Evolutionary conservation across 2,113 vertebrate genomes (phyloP), one percentile per base, ranked within the genome.

Genomic region (Chaetodon trifascialis): DNA sequence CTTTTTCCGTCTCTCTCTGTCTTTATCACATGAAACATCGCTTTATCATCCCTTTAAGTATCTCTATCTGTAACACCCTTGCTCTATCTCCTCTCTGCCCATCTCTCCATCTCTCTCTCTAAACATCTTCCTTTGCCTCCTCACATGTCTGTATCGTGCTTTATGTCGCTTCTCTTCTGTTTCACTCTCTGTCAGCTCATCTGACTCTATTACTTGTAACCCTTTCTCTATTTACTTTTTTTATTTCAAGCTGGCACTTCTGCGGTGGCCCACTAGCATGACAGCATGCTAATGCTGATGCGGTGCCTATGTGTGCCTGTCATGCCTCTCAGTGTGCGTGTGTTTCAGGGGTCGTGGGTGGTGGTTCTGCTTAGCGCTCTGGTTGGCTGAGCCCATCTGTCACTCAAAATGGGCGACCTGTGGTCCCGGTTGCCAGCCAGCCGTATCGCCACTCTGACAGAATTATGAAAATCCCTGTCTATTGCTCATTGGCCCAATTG

Each of bases 341-440:
- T 86, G 60, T 64, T 88, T 64, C 34, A 56, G 36, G 76, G 77
- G 83, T 69, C 40, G 15, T 58, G 79, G 76, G 74, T 77, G 83
- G 90, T 59, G 92, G 93, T 95, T 91, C 92, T 94, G 91, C 94
- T 96, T 94, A 95, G 94, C 92, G 93, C 95, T 96, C 94, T 96
- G 96, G 95, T 95, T 96, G 97, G 96, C 92, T 96, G 96, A 93
- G 90, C 93, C 95, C 96, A 95, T 98, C 97, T 98, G 97, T 97
- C 97, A 97, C 92, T 97, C 96, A 95, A 84, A 96, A 93, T 77
- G 91, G 93, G 89, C 90, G 94, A 95, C 95, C 95, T 95, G 91
- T 91, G 93, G 92, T 90, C 95, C 93, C 92, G 92, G 93, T 93
- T 92, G 69, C 89, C 95, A 84, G 85, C 94, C 94, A 95, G 93